Base-by-base conservation (phyloP, 2,888 invertebrate species). In the Argynnis bischoffii region DNA sequence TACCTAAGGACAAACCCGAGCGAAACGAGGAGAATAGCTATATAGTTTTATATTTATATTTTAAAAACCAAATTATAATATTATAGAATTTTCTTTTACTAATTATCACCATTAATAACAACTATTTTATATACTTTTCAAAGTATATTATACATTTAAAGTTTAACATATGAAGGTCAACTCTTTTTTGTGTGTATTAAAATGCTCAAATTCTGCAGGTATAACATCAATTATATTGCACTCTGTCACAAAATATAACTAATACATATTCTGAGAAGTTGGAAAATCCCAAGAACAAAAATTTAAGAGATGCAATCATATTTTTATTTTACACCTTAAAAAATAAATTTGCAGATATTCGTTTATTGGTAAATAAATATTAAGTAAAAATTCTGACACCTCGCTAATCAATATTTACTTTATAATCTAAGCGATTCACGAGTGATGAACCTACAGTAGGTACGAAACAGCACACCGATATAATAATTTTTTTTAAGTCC, bases 241-340 rank as follows among this genome's bases (percentile, higher is more conserved):
- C 15, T 55, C 16, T 59, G 41, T 18, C 47, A n/a, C 21, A 41
- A 55, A 21, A 65, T 46, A 60, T 61, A 56, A 61, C 50, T 50
- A 26, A n/a, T n/a, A n/a, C n/a, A 26, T 51, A 55, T 68, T 70
- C 68, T 16, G 35, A 70, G 70, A 70, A 68, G 16, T 35, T 14
- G 46, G 6, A 70, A 64, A 65, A 68, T 54, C 54, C 56, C 51
- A 55, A 54, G 11, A 64, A 46, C 41, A 55, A 51, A 50, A 48
- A 63, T 59, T 66, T 54, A 35, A 61, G 15, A 35, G 61, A 61
- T 51, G 26, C 6, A 41, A 35, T 48, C 47, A 48, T 3, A 46
- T 16, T 26, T 56, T 56, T 64, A 31, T n/a, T 41, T 21, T 15
- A 41, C 21, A n/a, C 51, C 21, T 31, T 50, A n/a, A 51, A 47